Evolutionary conservation across 37 sponge, comb jelly and placozoan species (phyloP).

Genomic region (Amphimedon queenslandica): DNA sequence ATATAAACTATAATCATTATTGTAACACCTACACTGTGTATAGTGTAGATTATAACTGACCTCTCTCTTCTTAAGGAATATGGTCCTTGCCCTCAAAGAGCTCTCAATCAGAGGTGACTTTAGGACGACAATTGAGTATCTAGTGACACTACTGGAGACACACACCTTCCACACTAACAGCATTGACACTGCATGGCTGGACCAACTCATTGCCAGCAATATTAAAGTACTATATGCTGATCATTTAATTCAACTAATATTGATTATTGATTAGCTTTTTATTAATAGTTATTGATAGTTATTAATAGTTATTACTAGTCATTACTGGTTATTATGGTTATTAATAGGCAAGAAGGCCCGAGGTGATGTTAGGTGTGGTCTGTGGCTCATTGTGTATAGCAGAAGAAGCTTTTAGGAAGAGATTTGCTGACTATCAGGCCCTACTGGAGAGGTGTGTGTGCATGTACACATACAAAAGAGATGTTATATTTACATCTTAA

Average conservation of each 20-base stretch:
- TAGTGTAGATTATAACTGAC: too few species aligned
- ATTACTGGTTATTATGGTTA: not conserved
- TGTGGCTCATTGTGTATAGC: slow-evolving; percentile 87
- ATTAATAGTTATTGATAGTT: too few species aligned
- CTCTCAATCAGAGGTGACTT: slow-evolving; percentile 95
- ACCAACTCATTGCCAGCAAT: slow-evolving; percentile 89
- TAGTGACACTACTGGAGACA: slow-evolving; percentile 88
- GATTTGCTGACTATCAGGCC: slow-evolving; percentile 87
- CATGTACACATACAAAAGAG: not conserved
- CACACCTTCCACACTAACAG: slow-evolving; percentile 75
- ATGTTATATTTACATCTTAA: not conserved
- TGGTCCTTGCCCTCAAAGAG: slow-evolving; percentile 95
- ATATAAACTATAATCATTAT: not conserved
- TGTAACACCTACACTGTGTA: not conserved
- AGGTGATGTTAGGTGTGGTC: slow-evolving; percentile 80
- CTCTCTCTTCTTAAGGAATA: slow-evolving; percentile 66
- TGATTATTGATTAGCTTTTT: not conserved
- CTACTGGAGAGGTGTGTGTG: slow-evolving; percentile 73
- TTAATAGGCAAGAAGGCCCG: slow-evolving; percentile 60
- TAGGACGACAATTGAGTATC: slow-evolving; percentile 95
- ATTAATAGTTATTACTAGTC: too few species aligned
- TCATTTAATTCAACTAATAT: not conserved
- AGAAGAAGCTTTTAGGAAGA: slow-evolving; percentile 79
- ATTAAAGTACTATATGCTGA: slow-evolving; percentile 12
- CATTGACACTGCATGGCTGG: slow-evolving; percentile 93